phyloP scores from a whole-genome alignment of 2,113 vertebrate genomes.

The Psittacula cyanocephala region DNA sequence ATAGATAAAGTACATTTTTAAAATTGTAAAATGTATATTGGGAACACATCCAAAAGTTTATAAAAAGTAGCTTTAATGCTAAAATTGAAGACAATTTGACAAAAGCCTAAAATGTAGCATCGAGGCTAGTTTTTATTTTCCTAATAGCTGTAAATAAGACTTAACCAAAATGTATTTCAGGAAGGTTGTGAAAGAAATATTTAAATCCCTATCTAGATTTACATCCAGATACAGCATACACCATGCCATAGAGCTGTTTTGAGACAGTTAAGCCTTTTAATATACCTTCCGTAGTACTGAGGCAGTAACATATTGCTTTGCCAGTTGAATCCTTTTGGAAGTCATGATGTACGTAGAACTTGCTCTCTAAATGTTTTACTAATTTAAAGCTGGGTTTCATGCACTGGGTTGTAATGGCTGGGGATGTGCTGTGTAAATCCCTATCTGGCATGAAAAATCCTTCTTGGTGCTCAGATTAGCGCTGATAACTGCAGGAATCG shows the following conservation, averaged over 20 bases:
- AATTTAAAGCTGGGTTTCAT: slow-evolving; percentile 46
- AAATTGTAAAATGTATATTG: slow-evolving; percentile 52
- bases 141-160: slow-evolving; percentile 63
- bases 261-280: slow-evolving; percentile 47
- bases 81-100: slow-evolving; percentile 58
- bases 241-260: slow-evolving; percentile 26
- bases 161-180: slow-evolving; percentile 35
- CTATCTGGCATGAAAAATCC: slow-evolving; percentile 40
- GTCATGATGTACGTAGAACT: slow-evolving; percentile 11
- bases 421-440: slow-evolving; percentile 36
- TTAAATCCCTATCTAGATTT: slow-evolving; percentile 33
- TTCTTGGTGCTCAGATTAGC: slow-evolving; percentile 57
- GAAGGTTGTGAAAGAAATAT: slow-evolving; percentile 48
- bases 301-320: slow-evolving; percentile 51
- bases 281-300: slow-evolving; percentile 16
- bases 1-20: slow-evolving; percentile 65
- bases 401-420: slow-evolving; percentile 24
- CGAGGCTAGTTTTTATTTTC: slow-evolving; percentile 49
- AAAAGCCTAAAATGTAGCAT: slow-evolving; percentile 41
- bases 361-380: slow-evolving; percentile 35
- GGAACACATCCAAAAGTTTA: slow-evolving; percentile 57
- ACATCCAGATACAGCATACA: slow-evolving; percentile 1
- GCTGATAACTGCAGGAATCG: slow-evolving; percentile 30
- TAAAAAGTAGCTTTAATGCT: slow-evolving; percentile 60
- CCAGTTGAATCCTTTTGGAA: slow-evolving; percentile 35